Evolutionary conservation across 1,140 invertebrate species (phyloP), one percentile per base, ranked within the genome.

Genomic region (Drosophila teissieri): DNA sequence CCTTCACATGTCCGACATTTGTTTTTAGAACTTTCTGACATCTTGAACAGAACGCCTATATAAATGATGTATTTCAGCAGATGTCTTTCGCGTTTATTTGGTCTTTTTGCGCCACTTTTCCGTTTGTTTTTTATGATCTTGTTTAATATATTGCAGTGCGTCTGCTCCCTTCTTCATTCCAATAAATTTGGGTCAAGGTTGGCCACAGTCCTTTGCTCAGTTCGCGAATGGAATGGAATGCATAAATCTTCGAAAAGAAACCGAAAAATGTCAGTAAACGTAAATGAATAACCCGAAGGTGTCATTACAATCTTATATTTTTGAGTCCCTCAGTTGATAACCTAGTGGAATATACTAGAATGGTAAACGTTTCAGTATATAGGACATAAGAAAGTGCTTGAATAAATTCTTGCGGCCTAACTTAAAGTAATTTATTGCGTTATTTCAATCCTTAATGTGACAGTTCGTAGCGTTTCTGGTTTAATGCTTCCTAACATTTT

Each of bases 1-100:
- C 31, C 49, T 36, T 69, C 78, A 72, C 46, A 53, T 74, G 57
- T 57, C 74, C 53, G 72, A 89, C 67, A 83, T 69, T 83, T 83
- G 80, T 88, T 89, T 88, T 83, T 84, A 77, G 84, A 89, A 84
- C 63, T 68, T 72, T 83, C 78, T 73, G 82, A 73, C 80, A 89
- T 70, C 42, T 56, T 62, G 73, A 73, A 48, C 22, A 57, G 48
- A 77, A 78, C 70, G 64, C 61, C 65, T 88, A 49, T 79, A 67
- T 45, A 49, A 54, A 84, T 88, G 83, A 89, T 89, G 75, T 74
- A 84, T 88, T 61, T 78, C 15, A 78, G 60, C 84, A 88, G 84
- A 88, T 88, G 84, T 84, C 52, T 69, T 83, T 52, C 53, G 80
- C 73, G 74, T 67, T 81, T 53, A 55, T 60, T 89, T 34, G 36